Conservation (phyloP, 2,888 invertebrate genomes). For the Chrysodeixis includens region DNA sequence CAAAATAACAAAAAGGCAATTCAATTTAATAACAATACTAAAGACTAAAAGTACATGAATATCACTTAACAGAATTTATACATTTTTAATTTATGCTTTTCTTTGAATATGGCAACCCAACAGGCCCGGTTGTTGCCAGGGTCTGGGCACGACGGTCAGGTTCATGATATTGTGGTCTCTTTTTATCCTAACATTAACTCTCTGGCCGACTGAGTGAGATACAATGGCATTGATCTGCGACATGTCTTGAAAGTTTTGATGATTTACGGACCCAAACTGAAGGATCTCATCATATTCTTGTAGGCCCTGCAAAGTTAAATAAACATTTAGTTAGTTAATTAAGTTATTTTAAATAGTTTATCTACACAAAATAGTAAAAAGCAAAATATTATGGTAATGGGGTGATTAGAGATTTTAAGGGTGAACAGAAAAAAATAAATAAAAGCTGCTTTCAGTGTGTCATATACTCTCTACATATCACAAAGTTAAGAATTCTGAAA, state of each 20-base stretch:
- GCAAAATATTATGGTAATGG: no score
- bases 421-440: no score
- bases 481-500: no score
- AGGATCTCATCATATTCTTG: slow-evolving; percentile 91
- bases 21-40: no score
- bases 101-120: slow-evolving; percentile 88
- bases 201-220: slow-evolving; percentile 89
- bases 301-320: slow-evolving; percentile 90
- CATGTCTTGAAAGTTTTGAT: slow-evolving; percentile 91
- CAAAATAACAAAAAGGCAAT: not conserved
- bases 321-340: no score
- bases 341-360: no score
- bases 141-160: slow-evolving; percentile 91
- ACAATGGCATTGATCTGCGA: slow-evolving; percentile 92
- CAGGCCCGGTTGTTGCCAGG: slow-evolving; percentile 94
- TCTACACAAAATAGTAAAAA: no score
- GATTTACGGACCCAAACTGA: slow-evolving; percentile 94
- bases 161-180: slow-evolving; percentile 83
- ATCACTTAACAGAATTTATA: not conserved
- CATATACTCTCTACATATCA: no score
- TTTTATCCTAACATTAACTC: slow-evolving; percentile 86
- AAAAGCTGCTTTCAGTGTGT: no score
- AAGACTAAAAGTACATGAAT: no score
- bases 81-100: slow-evolving; percentile 27
- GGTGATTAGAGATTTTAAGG: no score